These are phyloP conservation scores for Apodemus speciosus DNA, from an alignment of 2,113 vertebrate genomes.

Conservation along the genomic window DNA sequence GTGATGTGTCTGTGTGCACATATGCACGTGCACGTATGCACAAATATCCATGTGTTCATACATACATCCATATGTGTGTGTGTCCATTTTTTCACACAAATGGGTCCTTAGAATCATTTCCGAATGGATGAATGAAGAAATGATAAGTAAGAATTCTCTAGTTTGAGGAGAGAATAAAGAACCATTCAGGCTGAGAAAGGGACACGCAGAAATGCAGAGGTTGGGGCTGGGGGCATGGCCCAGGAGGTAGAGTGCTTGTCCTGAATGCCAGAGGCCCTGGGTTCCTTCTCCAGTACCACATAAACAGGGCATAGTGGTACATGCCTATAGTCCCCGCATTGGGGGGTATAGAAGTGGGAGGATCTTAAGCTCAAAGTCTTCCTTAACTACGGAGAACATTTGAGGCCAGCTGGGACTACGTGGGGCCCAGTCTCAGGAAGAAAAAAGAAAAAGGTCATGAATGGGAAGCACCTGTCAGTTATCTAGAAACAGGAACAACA, in stretches of 20 bases:
- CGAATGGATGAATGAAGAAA: constrained; percentile 43
- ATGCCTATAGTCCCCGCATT: not conserved
- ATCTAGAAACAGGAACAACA: constrained; percentile 18
- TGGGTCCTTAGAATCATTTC: not conserved
- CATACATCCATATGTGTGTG: not conserved
- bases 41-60: not conserved
- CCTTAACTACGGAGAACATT: not conserved
- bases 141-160: not conserved
- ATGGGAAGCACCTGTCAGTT: not conserved
- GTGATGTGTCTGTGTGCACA: accelerated
- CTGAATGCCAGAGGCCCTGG: not conserved
- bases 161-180: not conserved
- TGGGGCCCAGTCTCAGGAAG: not conserved
- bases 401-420: not conserved
- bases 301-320: not conserved
- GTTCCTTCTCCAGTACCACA: not conserved
- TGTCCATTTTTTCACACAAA: constrained; percentile 26
- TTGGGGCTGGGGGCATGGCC: not conserved
- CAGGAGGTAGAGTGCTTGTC: not conserved
- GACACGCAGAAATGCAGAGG: not conserved
- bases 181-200: constrained; percentile 2
- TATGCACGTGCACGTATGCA: accelerated
- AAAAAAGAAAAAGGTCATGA: not conserved
- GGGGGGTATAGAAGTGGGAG: not conserved
- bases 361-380: not conserved